Base-by-base conservation (phyloP, 2,113 vertebrate species). In the Peromyscus maniculatus region DNA sequence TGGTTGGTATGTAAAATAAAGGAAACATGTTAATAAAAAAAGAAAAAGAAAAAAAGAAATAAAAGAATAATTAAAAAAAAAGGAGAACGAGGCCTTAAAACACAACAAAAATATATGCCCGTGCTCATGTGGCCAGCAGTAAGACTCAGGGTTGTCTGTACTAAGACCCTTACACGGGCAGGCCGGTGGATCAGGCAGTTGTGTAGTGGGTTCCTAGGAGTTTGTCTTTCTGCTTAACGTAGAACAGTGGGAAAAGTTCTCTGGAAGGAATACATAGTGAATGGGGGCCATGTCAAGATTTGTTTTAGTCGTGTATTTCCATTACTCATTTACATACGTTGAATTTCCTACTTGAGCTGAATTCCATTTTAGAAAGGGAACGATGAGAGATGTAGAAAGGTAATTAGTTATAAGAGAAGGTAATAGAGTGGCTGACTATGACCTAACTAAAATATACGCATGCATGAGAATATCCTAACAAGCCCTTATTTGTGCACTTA, bases 211-310 rank as follows among this genome's bases (percentile, higher is more conserved):
- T 24, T 66, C 49, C 3, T 9, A 2, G 36, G 24, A 31, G 11
- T 82, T 90, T 64, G 43, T 39, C 36, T n/a, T 59, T 57, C 24
- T 24, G 46, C 8, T 62, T 19, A 66, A 84, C 21, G 31, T 36
- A 36, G 64, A 82, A 12, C 75, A 43, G 19, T 69, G 33, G 28
- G 46, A 88, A 49, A 24, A 78, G 43, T 57, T 57, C 57, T 5
- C 10, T 19, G 33, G 3, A 24, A 64, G 43, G 22, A 8, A 2
- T 24, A 9, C 9, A 2, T 11, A 3, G 5, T 43, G 2, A 10
- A 3, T 64, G 11, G 28, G 62, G 4, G 4, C 21, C 3, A 5
- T 52, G 8, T 80, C 33, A 49, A 22, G 22, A 11, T 6, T 7
- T 0, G 0, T 5, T 6, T n/a, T 17, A 59, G 21, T 21, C 36